Evolutionary conservation across 2,888 invertebrate genomes (phyloP).

Genomic region (Orthosia incerta): DNA sequence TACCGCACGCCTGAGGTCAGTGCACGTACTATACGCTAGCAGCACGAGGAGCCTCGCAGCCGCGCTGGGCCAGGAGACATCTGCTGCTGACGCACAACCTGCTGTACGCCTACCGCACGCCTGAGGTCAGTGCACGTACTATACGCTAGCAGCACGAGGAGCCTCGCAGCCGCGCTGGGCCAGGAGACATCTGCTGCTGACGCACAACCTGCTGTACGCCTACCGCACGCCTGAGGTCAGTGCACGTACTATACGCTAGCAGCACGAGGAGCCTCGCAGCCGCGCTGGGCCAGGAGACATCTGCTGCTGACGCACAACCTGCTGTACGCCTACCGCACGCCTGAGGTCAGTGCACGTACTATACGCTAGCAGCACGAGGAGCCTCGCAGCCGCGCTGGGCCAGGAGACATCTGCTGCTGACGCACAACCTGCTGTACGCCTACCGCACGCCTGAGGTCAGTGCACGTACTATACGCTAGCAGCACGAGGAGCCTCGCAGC

Average conservation of each 20-base stretch:
- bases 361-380: no score
- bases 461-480: no score
- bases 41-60: conserved; percentile 54
- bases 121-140: conserved; percentile 32
- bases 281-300: conserved; percentile 74
- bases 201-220: conserved; percentile 44
- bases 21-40: no score
- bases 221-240: conserved; percentile 36
- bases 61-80: conserved; percentile 74
- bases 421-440: conserved; percentile 44
- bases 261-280: conserved; percentile 54
- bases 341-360: conserved; percentile 32
- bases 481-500: conserved; percentile 54
- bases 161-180: conserved; percentile 71
- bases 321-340: conserved; percentile 38
- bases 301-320: conserved; percentile 42
- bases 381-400: conserved; percentile 71
- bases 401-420: conserved; percentile 54
- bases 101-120: conserved; percentile 38
- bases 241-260: no score
- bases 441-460: conserved; percentile 36
- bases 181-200: conserved; percentile 54
- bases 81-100: conserved; percentile 42
- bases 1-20: conserved; percentile 36
- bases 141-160: no score